Conservation (phyloP, 1,140 invertebrate species). For the Dendroctonus valens region DNA sequence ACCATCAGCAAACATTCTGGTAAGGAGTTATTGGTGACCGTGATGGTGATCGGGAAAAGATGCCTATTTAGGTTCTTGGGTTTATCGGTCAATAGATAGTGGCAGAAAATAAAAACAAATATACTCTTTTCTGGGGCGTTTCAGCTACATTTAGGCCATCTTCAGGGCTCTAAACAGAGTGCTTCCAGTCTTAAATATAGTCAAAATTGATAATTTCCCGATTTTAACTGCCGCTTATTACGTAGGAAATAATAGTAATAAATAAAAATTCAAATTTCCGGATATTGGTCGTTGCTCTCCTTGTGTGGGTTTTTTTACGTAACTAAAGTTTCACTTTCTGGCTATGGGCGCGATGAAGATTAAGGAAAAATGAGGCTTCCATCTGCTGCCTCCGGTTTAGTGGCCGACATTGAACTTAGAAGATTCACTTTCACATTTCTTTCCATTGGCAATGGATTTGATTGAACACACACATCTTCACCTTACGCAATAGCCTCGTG, state of each 20-base stretch:
- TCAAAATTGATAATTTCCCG: no score
- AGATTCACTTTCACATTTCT: slow-evolving; percentile 14
- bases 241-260: no score
- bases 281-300: no score
- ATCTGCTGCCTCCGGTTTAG: slow-evolving; percentile 3
- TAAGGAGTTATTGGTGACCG: slow-evolving; percentile 45
- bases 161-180: no score
- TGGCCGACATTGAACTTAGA: slow-evolving; percentile 16
- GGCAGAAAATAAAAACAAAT: background rate
- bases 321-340: slow-evolving; percentile 1
- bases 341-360: background rate
- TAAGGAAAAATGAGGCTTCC: background rate
- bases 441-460: background rate
- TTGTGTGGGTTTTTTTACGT: background rate
- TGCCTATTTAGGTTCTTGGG: background rate
- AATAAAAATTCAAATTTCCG: no score
- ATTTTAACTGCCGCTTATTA: no score
- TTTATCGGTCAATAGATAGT: background rate
- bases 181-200: no score
- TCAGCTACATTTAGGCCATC: background rate
- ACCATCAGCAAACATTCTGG: slow-evolving; percentile 76
- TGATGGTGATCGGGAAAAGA: no score
- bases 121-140: background rate
- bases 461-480: background rate
- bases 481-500: background rate